Base-by-base conservation (phyloP, 1,140 invertebrate genomes). In the Eubasilissa regina region DNA sequence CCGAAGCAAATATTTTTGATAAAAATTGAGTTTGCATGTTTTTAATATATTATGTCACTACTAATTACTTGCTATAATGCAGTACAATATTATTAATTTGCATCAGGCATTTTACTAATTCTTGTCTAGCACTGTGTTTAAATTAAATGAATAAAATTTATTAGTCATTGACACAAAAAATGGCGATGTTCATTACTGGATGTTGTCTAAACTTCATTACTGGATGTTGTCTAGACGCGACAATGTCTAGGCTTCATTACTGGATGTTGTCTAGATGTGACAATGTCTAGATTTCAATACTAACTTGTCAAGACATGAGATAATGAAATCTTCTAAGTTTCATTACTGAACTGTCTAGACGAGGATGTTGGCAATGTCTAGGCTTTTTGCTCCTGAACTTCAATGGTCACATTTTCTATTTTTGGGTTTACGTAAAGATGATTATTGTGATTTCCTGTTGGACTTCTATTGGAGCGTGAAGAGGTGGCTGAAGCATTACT, bases 401-500 rank as follows among this genome's bases (percentile, higher is more conserved):
- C 91, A 74, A 92, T 89, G 83, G 90, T 91, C 81, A 92, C 89
- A 84, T 89, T 91, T 81, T 91, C 91, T 72, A 88, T 82, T 75
- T 91, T 88, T 8, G 89, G 87, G 66, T 90, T 89, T 21, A 87
- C 84, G 55, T 86, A 84, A 47, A 80, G 76, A 70, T 80, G 80
- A 72, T 82, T 87, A 85, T 73, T 84, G 84, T 44, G 86, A 75
- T 64, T 53, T 3, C 74, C 83, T 60, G 53, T 85, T 86, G 90
- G 89, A 83, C 89, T 91, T 83, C 89, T 90, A 77, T 85, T 89
- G 62, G 89, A 89, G 79, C 88, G 88, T 74, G 85, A 87, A 10
- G 92, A 93, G 4, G 89, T 87, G 0, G 90, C 91, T 3, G 93
- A 93, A 73, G 92, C 90, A 75, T 91, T 93, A 80, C 91, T 93